These are phyloP conservation scores for Remorina albescens DNA, from an alignment of 2,797 vertebrate genomes.

Conservation along the genomic window DNA sequence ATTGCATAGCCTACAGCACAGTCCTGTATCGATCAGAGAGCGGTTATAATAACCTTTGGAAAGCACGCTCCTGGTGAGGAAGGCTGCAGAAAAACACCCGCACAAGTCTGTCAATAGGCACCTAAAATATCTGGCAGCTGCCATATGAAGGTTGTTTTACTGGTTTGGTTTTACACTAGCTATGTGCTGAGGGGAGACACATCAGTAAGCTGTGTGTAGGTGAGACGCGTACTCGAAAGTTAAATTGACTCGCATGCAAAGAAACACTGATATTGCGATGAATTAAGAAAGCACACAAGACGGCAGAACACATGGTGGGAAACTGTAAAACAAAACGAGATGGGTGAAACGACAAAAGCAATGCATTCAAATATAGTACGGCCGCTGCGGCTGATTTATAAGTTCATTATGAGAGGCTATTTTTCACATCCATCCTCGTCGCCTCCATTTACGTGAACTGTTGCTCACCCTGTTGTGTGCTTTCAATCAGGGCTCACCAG, in stretches of 20 bases:
- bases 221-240: background rate
- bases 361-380: slow-evolving; percentile 27
- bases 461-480: slow-evolving; percentile 43
- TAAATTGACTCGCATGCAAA: slow-evolving; percentile 14
- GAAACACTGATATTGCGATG: slow-evolving; percentile 24
- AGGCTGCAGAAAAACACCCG: slow-evolving; percentile 40
- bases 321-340: slow-evolving; percentile 46
- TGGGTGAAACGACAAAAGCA: slow-evolving; percentile 26
- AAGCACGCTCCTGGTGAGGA: slow-evolving; percentile 40
- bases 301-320: slow-evolving; percentile 27
- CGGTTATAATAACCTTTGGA: slow-evolving; percentile 64
- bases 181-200: background rate
- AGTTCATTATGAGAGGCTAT: slow-evolving; percentile 62
- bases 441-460: slow-evolving; percentile 63
- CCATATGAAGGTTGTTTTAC: slow-evolving; percentile 22
- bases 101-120: slow-evolving; percentile 35
- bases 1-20: slow-evolving; percentile 45
- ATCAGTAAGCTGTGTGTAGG: background rate
- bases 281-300: slow-evolving; percentile 20
- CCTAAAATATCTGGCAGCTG: slow-evolving; percentile 41
- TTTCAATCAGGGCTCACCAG: slow-evolving; percentile 58
- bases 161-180: slow-evolving; percentile 10
- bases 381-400: slow-evolving; percentile 65
- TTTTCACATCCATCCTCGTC: slow-evolving; percentile 64
- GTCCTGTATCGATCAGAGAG: slow-evolving; percentile 65